Evolutionary conservation across 2,797 vertebrate genomes (phyloP).

Genomic region (Clarias pachynema): DNA sequence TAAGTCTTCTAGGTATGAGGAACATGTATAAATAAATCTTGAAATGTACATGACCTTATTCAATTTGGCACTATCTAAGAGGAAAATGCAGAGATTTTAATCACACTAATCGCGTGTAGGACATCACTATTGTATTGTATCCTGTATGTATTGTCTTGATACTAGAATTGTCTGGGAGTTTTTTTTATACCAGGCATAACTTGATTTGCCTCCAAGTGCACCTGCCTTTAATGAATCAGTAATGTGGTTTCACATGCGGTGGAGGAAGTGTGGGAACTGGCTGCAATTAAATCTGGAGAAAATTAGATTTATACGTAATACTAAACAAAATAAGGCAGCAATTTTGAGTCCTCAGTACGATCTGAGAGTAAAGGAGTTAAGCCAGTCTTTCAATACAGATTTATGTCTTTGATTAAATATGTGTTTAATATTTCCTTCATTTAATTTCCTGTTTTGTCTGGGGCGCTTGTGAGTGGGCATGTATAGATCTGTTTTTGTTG

Average conservation of each 20-base stretch:
- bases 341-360: neutral
- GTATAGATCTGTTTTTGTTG: neutral
- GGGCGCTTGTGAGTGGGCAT: neutral
- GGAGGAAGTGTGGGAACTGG: neutral
- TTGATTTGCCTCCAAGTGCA: neutral
- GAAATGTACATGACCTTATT: neutral
- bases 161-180: neutral
- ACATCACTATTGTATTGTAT: too few relatives aligned
- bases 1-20: neutral
- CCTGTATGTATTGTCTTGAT: neutral
- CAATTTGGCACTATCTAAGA: neutral
- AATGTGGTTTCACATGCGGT: slow-evolving; percentile 10
- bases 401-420: neutral
- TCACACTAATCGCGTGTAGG: neutral
- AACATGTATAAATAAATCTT: neutral
- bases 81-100: neutral
- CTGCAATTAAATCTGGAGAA: neutral
- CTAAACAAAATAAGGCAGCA: neutral
- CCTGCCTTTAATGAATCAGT: slow-evolving; percentile 8
- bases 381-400: neutral
- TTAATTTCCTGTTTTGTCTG: neutral
- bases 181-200: neutral
- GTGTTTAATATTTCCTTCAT: neutral
- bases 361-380: neutral
- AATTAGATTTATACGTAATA: neutral